Conservation (phyloP, 2,113 vertebrate genomes). For the Pongo pygmaeus region DNA sequence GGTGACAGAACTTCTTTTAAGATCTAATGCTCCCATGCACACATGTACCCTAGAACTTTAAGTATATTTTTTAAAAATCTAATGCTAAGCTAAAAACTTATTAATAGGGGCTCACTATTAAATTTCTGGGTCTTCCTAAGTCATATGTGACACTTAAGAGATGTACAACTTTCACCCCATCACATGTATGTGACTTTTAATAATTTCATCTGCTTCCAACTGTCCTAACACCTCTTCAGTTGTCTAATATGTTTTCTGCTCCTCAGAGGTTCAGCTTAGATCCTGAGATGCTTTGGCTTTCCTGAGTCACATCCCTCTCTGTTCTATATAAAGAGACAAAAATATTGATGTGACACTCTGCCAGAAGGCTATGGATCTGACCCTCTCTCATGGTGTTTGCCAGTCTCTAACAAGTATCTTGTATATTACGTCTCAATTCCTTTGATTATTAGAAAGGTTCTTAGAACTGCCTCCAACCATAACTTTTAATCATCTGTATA, state of each 20-base stretch:
- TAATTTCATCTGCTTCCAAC: not conserved
- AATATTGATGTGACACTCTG: not conserved
- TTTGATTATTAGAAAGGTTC: not conserved
- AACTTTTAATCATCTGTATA: not conserved
- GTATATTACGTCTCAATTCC: not conserved
- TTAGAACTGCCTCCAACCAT: not conserved
- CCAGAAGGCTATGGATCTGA: not conserved
- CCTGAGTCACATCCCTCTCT: not conserved
- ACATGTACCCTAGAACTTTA: no score
- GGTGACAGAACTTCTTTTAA: not conserved
- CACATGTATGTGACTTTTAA: not conserved
- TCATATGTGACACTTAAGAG: not conserved
- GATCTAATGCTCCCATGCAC: not conserved
- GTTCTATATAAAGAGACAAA: not conserved
- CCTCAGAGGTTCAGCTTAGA: not conserved
- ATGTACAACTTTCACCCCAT: rapidly evolving
- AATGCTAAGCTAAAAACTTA: not conserved
- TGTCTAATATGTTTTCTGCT: not conserved
- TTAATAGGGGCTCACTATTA: not conserved
- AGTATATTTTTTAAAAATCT: no score
- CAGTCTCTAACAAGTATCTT: not conserved
- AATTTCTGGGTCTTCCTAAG: not conserved
- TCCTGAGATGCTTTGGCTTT: not conserved
- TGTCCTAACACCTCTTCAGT: not conserved
- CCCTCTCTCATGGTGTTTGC: not conserved